Base-by-base conservation (phyloP, 2,113 vertebrate genomes). In the Sinocyclocheilus anophthalmus region DNA sequence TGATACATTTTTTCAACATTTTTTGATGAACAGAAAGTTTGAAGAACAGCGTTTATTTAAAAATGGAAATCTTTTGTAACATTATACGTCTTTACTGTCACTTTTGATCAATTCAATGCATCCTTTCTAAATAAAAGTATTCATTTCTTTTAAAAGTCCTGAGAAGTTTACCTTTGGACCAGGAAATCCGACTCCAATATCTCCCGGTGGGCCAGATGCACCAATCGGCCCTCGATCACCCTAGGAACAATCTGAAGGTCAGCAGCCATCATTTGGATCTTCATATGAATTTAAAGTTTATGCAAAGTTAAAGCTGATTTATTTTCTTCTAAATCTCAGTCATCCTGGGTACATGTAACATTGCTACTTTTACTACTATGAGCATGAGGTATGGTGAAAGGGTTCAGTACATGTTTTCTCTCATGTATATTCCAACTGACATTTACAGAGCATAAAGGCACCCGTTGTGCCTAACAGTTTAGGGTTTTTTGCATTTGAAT, bases 91-190 rank as follows among this genome's bases (percentile, higher is more conserved):
- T 18, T 33, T 33, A 33, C 30, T 33, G 30, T 33, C 30, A 33
- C 30, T 33, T 33, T 33, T 30, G 12, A 16, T 76, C 20, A 76
- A 24, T 76, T 45, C 12, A 45, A 13, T 48, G 42, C 42, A 7
- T 48, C 11, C 22, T 18, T 18, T 14, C 26, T 16, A 30, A 67
- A 30, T 33, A 61, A 61, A 61, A n/a, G 61, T 63, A 72, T 72
- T 33, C 0, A 33, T 39, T 72, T 72, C 33, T 39, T 33, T 72
- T 3, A 39, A 39, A 33, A 39, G 37, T 18, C 6, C 37, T n/a
- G 70, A 73, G 22, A 73, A 73, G 16, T 78, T 86, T 93, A 97
- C 97, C 96, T 97, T 97, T 70, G 94, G 87, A 77, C 97, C 97
- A 87, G 96, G 96, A n/a, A 96, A 93, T 89, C 97, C 97, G 77